These are phyloP conservation scores for Peromyscus leucopus DNA, from an alignment of 2,113 vertebrate species.

Conservation along the genomic window DNA sequence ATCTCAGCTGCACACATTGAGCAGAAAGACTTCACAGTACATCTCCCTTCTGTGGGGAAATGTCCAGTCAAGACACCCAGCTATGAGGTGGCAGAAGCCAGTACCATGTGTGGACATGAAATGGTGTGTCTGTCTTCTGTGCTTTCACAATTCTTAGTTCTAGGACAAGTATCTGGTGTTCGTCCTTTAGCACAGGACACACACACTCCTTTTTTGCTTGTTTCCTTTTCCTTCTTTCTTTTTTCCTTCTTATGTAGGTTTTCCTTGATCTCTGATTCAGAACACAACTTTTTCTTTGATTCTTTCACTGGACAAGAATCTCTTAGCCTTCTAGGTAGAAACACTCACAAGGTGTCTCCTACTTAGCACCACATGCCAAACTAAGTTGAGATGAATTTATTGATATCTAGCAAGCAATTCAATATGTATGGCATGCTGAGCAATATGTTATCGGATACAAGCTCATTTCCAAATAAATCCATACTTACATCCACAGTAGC, in stretches of 20 bases:
- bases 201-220: not conserved
- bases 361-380: not conserved
- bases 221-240: not conserved
- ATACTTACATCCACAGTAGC: not conserved
- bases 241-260: not conserved
- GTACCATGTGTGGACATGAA: fast-evolving
- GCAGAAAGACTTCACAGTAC: no score
- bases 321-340: not conserved
- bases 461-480: not conserved
- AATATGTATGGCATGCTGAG: not conserved
- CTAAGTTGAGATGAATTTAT: not conserved
- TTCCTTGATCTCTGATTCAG: not conserved
- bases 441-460: not conserved
- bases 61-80: no score
- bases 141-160: not conserved
- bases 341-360: fast-evolving
- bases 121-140: not conserved
- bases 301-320: not conserved
- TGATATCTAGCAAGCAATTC: not conserved
- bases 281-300: not conserved
- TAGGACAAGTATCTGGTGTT: not conserved
- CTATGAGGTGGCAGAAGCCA: not conserved
- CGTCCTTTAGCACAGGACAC: not conserved
- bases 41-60: fast-evolving
- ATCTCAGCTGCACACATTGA: not conserved